Conservation (phyloP, 2,888 invertebrate species). For the Digitonthophagus gazella region DNA sequence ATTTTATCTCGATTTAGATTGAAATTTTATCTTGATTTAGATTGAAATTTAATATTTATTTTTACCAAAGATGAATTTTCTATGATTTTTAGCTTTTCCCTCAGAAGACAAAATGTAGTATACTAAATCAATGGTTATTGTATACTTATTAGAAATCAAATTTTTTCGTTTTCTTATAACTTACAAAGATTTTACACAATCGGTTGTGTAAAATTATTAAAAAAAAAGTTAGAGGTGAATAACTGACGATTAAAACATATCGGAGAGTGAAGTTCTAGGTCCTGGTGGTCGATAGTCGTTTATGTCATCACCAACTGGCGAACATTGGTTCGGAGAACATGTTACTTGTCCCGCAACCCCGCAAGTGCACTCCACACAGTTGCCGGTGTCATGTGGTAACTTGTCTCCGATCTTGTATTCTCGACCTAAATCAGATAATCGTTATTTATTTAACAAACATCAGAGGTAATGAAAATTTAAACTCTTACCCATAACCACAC, state of each 20-base stretch:
- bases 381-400: slow-evolving; percentile 67
- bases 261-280: slow-evolving; percentile 36
- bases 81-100: not conserved
- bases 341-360: slow-evolving; percentile 55
- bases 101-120: too few relatives aligned
- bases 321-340: slow-evolving; percentile 51
- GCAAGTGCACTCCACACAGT: slow-evolving; percentile 69
- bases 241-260: slow-evolving; percentile 36
- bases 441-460: not conserved
- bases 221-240: slow-evolving; percentile 5
- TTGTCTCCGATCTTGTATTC: slow-evolving; percentile 64
- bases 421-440: slow-evolving; percentile 54
- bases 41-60: too few relatives aligned
- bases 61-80: too few relatives aligned
- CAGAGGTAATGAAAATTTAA: not conserved
- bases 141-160: not conserved
- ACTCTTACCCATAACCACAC: slow-evolving; percentile 53
- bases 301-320: slow-evolving; percentile 46
- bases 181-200: not conserved
- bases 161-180: not conserved
- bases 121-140: too few relatives aligned
- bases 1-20: too few relatives aligned
- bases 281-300: slow-evolving; percentile 50
- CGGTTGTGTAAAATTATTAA: not conserved
- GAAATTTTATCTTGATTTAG: too few relatives aligned